Base-by-base conservation (phyloP, 2,888 invertebrate genomes). In the Synergus gifuensis region DNA sequence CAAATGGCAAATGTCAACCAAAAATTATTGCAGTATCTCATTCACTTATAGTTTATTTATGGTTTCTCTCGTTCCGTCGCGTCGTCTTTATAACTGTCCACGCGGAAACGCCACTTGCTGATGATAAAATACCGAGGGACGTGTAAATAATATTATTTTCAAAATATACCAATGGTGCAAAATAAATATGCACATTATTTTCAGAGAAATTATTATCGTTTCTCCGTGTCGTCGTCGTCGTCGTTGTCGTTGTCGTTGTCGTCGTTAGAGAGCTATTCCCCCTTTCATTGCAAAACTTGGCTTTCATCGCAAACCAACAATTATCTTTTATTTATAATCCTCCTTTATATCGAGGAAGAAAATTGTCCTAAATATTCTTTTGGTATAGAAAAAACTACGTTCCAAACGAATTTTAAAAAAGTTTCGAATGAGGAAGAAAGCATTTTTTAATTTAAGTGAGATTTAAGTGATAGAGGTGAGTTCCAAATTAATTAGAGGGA, bases 121-220 rank as follows among this genome's bases (percentile, higher is more conserved):
- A 36, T 73, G 8, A 73, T 28, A 73, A 73, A 73, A 73, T 73
- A 22, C 49, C 8, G 49, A 73, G 49, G 46, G 49, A 73, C 16
- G 16, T 16, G 69, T 49, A 22, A 49, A 73, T 66, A 69, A 69
- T 73, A 73, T 49, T 73, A 42, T 66, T 66, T 73, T 73, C 69
- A 54, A 73, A 54, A 49, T n/a, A 73, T 18, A 18, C n/a, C 18
- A 66, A 8, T 46, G 49, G 28, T 73, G 28, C 28, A 49, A 54
- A 49, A 16, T n/a, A n/a, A n/a, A n/a, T n/a, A 28, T 28, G 49
- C 16, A 73, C 14, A 2, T n/a, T 54, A 49, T 73, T 73, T 73
- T 73, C n/a, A 73, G 36, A 73, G 28, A 73, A 73, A 73, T 73
- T 46, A 73, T 69, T 69, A 46, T 69, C 28, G 12, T 28, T 46